phyloP scores from a whole-genome alignment of 2,113 vertebrate genomes.

The Xiphophorus hellerii region DNA sequence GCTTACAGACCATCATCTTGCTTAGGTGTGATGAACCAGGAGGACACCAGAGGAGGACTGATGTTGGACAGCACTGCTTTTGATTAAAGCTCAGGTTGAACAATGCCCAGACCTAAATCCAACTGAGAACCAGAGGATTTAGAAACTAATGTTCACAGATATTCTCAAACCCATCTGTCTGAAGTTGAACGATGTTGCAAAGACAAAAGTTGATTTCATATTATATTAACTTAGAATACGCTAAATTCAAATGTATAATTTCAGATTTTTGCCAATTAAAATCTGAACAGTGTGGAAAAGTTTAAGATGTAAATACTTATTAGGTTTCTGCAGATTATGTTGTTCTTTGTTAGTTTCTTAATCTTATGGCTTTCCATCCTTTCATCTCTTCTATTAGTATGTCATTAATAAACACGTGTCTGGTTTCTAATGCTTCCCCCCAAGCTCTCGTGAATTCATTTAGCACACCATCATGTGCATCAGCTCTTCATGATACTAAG shows the following conservation, averaged over 20 bases:
- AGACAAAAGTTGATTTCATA: background rate
- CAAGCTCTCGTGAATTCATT: conserved; percentile 10
- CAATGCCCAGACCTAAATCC: background rate
- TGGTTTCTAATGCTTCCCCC: background rate
- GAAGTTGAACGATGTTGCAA: background rate
- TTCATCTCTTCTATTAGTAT: background rate
- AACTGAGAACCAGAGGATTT: background rate
- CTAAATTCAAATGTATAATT: background rate
- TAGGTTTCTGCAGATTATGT: background rate
- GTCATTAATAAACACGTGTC: background rate
- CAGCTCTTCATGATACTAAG: conserved; percentile 42
- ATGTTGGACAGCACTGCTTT: too few relatives aligned
- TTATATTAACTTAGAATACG: background rate
- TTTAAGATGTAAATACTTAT: background rate
- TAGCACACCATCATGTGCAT: conserved; percentile 4
- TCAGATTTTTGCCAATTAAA: background rate
- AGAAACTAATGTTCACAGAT: background rate
- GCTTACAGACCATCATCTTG: too few relatives aligned
- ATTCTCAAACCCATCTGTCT: background rate
- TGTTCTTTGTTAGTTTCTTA: background rate
- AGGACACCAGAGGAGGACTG: too few relatives aligned
- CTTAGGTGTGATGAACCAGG: too few relatives aligned
- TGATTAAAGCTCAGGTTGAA: background rate
- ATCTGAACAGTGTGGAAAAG: background rate
- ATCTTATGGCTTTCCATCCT: background rate